Conservation (phyloP, 2,797 vertebrate genomes). For the Thripadectes ignobilis region DNA sequence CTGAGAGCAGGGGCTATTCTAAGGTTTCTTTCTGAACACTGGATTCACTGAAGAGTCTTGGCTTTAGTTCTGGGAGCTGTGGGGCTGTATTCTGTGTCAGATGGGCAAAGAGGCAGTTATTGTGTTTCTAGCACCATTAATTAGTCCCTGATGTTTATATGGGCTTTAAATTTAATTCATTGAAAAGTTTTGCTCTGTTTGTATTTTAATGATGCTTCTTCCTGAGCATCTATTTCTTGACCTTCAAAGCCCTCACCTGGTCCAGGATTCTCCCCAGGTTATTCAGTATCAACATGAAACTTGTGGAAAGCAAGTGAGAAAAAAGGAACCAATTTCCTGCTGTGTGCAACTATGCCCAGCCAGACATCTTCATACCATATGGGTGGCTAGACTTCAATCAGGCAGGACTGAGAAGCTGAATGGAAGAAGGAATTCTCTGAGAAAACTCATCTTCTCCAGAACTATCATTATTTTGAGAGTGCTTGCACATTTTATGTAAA, state of each 20-base stretch:
- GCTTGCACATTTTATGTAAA: background rate
- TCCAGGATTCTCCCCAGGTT: background rate
- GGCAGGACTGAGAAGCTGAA: background rate
- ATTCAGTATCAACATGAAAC: background rate
- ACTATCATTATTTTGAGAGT: background rate
- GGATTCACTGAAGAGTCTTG: background rate
- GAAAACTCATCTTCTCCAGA: background rate
- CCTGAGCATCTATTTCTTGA: background rate
- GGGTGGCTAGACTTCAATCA: background rate
- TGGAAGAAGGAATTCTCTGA: background rate
- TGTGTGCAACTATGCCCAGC: background rate
- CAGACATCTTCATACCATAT: constrained; percentile 27
- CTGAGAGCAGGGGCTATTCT: background rate
- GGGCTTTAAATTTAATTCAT: background rate
- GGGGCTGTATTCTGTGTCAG: background rate
- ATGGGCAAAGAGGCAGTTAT: background rate
- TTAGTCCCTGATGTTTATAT: background rate
- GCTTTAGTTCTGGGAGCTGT: background rate
- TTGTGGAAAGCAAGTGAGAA: constrained; percentile 11
- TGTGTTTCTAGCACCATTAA: background rate
- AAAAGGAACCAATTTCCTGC: constrained; percentile 9
- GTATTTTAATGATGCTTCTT: background rate
- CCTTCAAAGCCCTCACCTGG: background rate
- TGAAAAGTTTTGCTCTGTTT: background rate
- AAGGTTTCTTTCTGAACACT: background rate